Evolutionary conservation across 2,797 vertebrate species (phyloP).

Genomic region (Masticophis lateralis): DNA sequence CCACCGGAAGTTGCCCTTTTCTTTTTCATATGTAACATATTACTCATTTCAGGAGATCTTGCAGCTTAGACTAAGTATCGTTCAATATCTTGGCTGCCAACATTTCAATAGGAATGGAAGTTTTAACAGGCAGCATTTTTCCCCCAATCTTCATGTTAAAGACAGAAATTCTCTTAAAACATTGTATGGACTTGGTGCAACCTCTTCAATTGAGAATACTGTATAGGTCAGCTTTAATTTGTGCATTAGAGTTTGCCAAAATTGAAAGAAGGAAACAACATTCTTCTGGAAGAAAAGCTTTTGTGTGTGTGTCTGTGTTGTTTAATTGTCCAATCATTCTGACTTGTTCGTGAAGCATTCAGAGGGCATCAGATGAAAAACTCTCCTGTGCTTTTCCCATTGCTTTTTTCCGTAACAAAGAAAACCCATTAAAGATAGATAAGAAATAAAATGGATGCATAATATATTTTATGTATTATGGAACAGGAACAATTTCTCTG

Average conservation of each 20-base stretch:
- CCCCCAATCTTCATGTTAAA: not conserved
- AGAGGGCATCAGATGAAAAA: not conserved
- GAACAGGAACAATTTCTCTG: not conserved
- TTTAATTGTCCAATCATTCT: not conserved
- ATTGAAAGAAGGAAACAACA: rapidly evolving
- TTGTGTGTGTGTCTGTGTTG: not conserved
- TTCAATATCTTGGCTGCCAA: not conserved
- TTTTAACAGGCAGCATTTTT: not conserved
- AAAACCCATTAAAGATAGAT: not conserved
- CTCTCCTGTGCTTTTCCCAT: not conserved
- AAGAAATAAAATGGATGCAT: not conserved
- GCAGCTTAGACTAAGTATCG: not conserved
- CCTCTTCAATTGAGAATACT: not conserved
- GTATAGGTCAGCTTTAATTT: not conserved
- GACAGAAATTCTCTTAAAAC: not conserved
- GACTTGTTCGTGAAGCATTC: not conserved
- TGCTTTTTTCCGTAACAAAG: not conserved
- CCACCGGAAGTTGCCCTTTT: too few relatives aligned
- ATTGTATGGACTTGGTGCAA: too few relatives aligned
- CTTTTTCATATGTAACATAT: not conserved
- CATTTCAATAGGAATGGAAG: not conserved
- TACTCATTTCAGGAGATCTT: not conserved
- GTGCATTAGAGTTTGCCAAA: not conserved
- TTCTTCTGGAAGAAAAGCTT: not conserved
- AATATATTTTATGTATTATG: not conserved